Percentiles rank a stretch among this genome's conserved stretches.
Evolutionary conservation across 2,797 vertebrate genomes (phyloP).

Genomic region (Spea hammondii): DNA sequence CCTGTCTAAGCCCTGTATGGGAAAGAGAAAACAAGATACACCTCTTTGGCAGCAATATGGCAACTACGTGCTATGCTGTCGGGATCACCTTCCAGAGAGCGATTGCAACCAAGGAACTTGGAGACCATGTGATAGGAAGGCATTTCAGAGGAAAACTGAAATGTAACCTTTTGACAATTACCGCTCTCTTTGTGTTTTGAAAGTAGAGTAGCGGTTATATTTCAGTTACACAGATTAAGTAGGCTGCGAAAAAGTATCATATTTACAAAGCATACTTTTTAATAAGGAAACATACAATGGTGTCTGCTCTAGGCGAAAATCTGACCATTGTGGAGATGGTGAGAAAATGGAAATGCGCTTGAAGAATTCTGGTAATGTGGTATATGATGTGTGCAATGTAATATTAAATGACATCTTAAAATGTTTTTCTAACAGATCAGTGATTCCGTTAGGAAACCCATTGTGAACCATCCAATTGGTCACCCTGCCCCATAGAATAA

Average conservation of each 20-base stretch:
- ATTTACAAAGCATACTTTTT: slow-evolving; percentile 25
- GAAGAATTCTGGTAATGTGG: background rate
- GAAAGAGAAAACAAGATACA: too few relatives aligned
- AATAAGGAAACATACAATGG: slow-evolving; percentile 26
- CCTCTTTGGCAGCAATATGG: too few relatives aligned
- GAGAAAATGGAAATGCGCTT: background rate
- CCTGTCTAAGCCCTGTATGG: too few relatives aligned
- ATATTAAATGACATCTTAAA: too few relatives aligned
- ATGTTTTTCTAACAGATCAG: too few relatives aligned
- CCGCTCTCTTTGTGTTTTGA: slow-evolving; percentile 5
- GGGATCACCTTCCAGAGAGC: too few relatives aligned
- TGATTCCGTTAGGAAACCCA: too few relatives aligned
- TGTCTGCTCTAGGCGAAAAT: slow-evolving; percentile 16
- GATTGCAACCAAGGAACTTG: background rate
- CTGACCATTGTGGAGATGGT: background rate
- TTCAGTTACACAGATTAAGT: slow-evolving; percentile 7
- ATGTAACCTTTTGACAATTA: slow-evolving; percentile 2
- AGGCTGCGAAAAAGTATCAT: slow-evolving; percentile 12
- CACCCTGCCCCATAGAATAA: too few relatives aligned
- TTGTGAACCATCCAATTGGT: too few relatives aligned
- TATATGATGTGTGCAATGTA: too few relatives aligned
- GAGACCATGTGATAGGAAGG: background rate
- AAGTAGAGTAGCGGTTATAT: background rate
- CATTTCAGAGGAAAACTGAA: background rate
- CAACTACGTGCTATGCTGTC: too few relatives aligned